Evolutionary conservation across 2,797 vertebrate species (phyloP), one percentile per base, ranked within the genome.

Genomic region (Tarsius wallacei): DNA sequence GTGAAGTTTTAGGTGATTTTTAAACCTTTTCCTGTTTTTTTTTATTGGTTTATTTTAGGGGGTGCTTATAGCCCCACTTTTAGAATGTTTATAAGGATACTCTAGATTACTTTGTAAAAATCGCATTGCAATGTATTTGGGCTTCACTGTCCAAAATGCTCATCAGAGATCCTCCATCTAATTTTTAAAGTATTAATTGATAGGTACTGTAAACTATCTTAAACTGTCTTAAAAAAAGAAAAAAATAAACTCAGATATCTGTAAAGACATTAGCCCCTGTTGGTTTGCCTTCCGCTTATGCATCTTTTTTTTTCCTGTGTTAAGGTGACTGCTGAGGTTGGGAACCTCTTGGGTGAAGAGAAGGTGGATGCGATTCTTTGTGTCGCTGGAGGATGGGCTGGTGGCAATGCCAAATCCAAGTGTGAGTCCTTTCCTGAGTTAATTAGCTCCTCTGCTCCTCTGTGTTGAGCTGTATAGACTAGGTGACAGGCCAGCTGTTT

Each of bases 331-430:
- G 24, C 99, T 63, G 99, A 99, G 47, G 98, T 99, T 70, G 99
- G 99, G 21, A 99, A 98, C 97, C 98, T 99, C 96, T 98, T 99
- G 76, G 99, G 99, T 36, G 99, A 99, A 42, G 98, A 99, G 91
- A 99, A 99, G 96, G 99, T 99, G 96, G 99, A 99, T 2, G 99
- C 99, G 0, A 99, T 99, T 97, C 96, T 99, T 55, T 99, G 99
- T 57, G 99, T 99, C 59, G 99, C 99, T 0, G 99, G 99, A 96
- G 99, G 99, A 98, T 99, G 99, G 99, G 99, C 99, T 0, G 99
- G 99, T 95, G 99, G 99, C 98, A 99, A 98, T 9, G 99, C 99
- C 95, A 99, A 99, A 97, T 99, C 99, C 81, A 99, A 99, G 98
- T 99, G 99, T 99, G 98, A 99, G 99, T 98, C 36, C 47, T 64